These are phyloP conservation scores for Pyrocoelia pectoralis DNA, from an alignment of 2,888 invertebrate species.

Conservation along the genomic window DNA sequence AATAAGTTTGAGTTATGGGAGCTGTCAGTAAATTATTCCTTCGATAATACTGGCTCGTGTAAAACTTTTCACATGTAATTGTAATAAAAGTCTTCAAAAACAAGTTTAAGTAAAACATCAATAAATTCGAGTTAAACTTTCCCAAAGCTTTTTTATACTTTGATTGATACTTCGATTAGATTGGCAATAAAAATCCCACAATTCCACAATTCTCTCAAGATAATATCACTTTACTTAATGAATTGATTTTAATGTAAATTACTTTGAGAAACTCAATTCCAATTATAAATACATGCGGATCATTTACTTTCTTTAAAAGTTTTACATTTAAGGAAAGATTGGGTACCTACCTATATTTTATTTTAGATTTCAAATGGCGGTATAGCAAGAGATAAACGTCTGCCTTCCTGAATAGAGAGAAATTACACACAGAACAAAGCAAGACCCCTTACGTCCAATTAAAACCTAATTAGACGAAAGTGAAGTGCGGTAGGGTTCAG, in stretches of 20 bases:
- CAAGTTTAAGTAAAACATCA: no score
- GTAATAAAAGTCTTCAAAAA: no score
- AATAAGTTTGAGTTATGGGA: neutral
- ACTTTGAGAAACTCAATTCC: constrained; percentile 11
- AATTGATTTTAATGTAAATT: constrained; percentile 25
- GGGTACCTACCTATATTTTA: no score
- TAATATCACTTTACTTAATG: neutral
- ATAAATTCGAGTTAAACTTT: no score
- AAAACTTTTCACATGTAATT: neutral
- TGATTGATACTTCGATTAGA: no score
- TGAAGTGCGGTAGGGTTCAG: constrained; percentile 21
- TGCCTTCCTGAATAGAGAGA: no score
- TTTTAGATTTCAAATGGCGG: no score
- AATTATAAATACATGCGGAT: constrained; percentile 9
- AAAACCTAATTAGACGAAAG: constrained; percentile 28
- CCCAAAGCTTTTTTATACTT: no score
- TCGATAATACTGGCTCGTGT: neutral
- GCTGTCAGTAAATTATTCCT: neutral
- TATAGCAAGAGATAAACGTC: no score
- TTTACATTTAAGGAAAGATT: no score
- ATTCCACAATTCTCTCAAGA: no score
- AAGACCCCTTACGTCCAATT: constrained; percentile 28
- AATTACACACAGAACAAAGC: constrained; percentile 15
- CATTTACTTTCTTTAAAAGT: neutral
- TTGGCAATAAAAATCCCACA: no score